Base-by-base conservation (phyloP, 2,888 invertebrate genomes). In the Luffia ferchaultella region DNA sequence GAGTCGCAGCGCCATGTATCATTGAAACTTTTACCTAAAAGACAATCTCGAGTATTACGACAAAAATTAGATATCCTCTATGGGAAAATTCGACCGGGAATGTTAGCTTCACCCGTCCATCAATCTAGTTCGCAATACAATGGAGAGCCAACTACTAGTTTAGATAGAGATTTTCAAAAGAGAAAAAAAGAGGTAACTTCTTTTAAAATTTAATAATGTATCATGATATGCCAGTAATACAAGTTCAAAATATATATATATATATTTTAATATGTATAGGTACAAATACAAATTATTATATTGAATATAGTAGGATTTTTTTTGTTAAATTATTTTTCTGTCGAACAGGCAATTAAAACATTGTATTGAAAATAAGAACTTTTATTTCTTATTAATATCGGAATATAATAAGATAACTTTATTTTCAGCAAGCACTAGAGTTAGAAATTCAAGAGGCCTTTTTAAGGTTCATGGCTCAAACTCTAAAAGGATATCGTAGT, bases 371-470 rank as follows among this genome's bases (percentile, higher is more conserved):
- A 3, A 30, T 30, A 7, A 30, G 12, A 7, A 30, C 30, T 30
- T 30, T 12, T 30, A 30, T 30, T 30, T 30, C 30, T 3, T 30
- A 7, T 30, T 30, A 7, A 12, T 30, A 30, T 12, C 12, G 30
- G 5, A 7, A 30, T 30, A 7, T 30, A 30, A 7, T 7, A 12
- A 30, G 3, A 7, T 30, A 7, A 7, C 3, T 30, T 7, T 30
- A 7, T 7, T 73, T 80, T 3, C 67, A 95, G 89, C 91, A 94
- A 85, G 88, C 90, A 16, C 82, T 97, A 64, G 98, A 98, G 70
- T 84, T 96, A 60, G 93, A 95, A 73, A 98, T 99, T 55, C 98
- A 98, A 79, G 98, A 99, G 73, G 96, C 97, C 2, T 99, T 98
- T 73, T 85, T 99, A 20, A 89, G 95, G 50, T 99, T 97, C 68